Conservation (phyloP, 2,113 vertebrate genomes). For the Hippocampus zosterae region DNA sequence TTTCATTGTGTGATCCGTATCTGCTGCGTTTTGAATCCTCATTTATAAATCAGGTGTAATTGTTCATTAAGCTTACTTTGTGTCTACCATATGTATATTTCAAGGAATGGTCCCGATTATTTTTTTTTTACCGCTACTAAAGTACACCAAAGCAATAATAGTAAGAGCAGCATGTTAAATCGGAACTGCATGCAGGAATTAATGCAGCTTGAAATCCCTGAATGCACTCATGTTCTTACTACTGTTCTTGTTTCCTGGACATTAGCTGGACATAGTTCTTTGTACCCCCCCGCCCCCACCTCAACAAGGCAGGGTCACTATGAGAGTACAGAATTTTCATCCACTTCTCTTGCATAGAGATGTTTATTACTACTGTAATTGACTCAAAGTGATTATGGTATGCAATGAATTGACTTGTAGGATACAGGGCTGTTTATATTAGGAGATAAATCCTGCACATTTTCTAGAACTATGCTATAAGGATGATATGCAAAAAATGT, state of each 20-base stretch:
- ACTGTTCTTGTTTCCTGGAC: neutral
- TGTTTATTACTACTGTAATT: neutral
- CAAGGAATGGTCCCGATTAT: neutral
- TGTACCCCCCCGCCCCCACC: neutral
- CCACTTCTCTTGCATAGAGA: neutral
- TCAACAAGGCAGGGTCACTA: neutral
- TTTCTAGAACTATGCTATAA: constrained; percentile 19
- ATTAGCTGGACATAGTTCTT: neutral
- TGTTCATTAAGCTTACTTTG: neutral
- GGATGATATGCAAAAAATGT: constrained; percentile 55
- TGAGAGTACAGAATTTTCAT: neutral
- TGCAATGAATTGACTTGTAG: neutral
- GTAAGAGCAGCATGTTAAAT: constrained; percentile 18
- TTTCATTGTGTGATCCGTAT: neutral
- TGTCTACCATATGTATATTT: neutral
- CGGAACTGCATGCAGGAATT: constrained; percentile 33
- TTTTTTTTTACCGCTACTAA: neutral
- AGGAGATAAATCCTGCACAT: neutral
- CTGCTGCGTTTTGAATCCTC: neutral
- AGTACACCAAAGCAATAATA: constrained; percentile 27
- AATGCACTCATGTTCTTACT: constrained; percentile 6
- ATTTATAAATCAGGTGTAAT: neutral
- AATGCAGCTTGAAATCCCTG: constrained; percentile 6
- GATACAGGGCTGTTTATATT: neutral
- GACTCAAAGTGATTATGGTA: neutral